Base-by-base conservation (phyloP, 2,888 invertebrate species). In the Taphrorychus bicolor region DNA sequence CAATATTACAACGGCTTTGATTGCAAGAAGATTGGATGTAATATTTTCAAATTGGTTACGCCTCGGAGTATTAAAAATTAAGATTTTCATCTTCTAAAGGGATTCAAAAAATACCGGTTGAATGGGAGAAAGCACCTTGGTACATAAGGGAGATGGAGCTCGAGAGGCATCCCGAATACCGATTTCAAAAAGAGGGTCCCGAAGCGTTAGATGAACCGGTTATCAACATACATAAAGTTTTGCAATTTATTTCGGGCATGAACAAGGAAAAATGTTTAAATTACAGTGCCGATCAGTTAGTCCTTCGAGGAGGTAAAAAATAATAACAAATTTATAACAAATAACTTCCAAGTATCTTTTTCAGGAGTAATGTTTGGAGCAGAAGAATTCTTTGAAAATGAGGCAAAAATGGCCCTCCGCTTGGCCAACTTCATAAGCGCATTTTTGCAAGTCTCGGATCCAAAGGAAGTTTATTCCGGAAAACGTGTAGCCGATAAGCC, bases 361-460 rank as follows among this genome's bases (percentile, higher is more conserved):
- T 19, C 48, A 70, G 70, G 97, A 80, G 89, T 95, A 52, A 90
- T 91, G 40, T 95, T 84, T 78, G 97, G 96, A 0, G 92, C 93
- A 0, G 90, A 94, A 74, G 90, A 92, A 70, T 96, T 94, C 81
- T 95, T 95, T 77, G 91, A 93, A 78, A 96, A 96, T 78, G 96
- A 98, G 84, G 98, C 97, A 0, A 92, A 95, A 81, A 96, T 96
- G 91, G 98, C 98, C 2, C 87, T 97, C n/a, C 88, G 98, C 53
- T 84, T 98, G 58, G 94, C 98, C 0, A 97, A 98, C 82, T 98
- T 98, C 81, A 92, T 98, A 73, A 96, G 96, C 79, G 93, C 94
- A 42, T 98, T 97, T 82, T 83, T 97, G 73, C 97, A 98, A 87
- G 87, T 94, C 42, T 93, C 93, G 1, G 94, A 96, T 82, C 93